Conservation (phyloP, 2,888 invertebrate species). For the Heliothis peltigera region DNA sequence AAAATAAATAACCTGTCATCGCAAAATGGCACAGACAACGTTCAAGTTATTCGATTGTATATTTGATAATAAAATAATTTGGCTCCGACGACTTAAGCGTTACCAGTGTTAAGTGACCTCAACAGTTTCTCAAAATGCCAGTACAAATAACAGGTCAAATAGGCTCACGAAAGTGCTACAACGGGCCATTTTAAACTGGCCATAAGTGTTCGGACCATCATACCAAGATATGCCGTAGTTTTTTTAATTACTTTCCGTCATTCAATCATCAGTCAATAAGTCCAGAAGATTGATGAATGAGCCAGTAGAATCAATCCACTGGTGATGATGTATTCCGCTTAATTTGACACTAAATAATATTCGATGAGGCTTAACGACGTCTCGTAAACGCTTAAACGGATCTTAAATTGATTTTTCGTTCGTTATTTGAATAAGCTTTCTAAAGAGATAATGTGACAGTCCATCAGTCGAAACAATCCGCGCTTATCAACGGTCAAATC, state of each 20-base stretch:
- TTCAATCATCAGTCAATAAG: conserved; percentile 87
- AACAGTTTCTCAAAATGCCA: conserved; percentile 25
- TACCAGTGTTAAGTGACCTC: conserved; percentile 67
- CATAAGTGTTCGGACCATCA: conserved; percentile 57
- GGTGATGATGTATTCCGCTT: conserved; percentile 83
- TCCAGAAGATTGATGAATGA: conserved; percentile 86
- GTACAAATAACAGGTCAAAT: conserved; percentile 22
- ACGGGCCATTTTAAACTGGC: conserved; percentile 63
- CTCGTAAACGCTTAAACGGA: conserved; percentile 55
- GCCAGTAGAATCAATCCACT: conserved; percentile 83
- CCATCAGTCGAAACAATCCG: conserved; percentile 84
- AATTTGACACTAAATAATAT: conserved; percentile 88
- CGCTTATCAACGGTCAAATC: conserved; percentile 85
- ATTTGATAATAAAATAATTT: conserved; percentile 81
- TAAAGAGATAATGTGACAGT: conserved; percentile 80
- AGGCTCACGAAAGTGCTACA: conserved; percentile 37
- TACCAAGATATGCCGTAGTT: conserved; percentile 73
- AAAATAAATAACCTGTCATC: conserved; percentile 83
- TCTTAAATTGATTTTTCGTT: conserved; percentile 56
- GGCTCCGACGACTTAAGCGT: conserved; percentile 62
- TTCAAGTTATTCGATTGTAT: conserved; percentile 73
- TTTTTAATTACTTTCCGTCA: conserved; percentile 88
- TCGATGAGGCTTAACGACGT: conserved; percentile 65
- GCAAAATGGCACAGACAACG: conserved; percentile 70
- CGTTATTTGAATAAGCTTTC: conserved; percentile 63